Evolutionary conservation across 1,140 invertebrate species (phyloP).

Genomic region (Campoletis sonorensis): DNA sequence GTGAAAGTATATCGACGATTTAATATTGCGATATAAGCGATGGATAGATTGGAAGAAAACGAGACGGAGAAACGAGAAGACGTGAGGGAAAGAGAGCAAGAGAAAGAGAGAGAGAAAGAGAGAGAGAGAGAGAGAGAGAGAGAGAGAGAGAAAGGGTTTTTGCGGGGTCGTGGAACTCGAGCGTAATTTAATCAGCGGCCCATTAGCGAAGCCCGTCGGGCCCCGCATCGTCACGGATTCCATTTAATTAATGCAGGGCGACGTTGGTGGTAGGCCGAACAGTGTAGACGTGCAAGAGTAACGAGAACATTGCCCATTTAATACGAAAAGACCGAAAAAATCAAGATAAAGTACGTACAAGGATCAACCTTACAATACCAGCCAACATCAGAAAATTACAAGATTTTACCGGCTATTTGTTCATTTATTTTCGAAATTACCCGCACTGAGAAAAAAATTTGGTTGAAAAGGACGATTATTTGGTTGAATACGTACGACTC

Average conservation of each 20-base stretch:
- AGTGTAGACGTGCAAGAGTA: conserved; percentile 41
- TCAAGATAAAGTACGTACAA: too few relatives aligned
- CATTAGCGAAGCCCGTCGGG: conserved; percentile 63
- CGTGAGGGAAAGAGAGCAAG: too few relatives aligned
- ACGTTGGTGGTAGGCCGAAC: conserved; percentile 53
- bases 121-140: conserved; percentile 16
- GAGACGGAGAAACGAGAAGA: too few relatives aligned
- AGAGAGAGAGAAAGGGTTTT: neutral
- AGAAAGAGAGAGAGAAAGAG: too few relatives aligned
- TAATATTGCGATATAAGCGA: conserved; percentile 33
- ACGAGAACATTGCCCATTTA: conserved; percentile 50
- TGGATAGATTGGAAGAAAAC: conserved; percentile 12
- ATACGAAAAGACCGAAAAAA: conserved; percentile 12
- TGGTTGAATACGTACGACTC: too few relatives aligned
- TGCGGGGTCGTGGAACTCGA: conserved; percentile 50
- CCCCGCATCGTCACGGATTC: conserved; percentile 62
- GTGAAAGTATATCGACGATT: neutral
- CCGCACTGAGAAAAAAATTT: too few relatives aligned
- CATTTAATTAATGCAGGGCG: conserved; percentile 69
- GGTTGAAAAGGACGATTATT: too few relatives aligned
- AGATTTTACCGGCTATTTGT: too few relatives aligned
- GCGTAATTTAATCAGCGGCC: conserved; percentile 66
- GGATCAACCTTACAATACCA: too few relatives aligned
- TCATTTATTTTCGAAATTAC: too few relatives aligned
- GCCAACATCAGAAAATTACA: too few relatives aligned